phyloP scores from a whole-genome alignment of 92 coral and sea anemone genomes.

The Blastomussa wellsi region DNA sequence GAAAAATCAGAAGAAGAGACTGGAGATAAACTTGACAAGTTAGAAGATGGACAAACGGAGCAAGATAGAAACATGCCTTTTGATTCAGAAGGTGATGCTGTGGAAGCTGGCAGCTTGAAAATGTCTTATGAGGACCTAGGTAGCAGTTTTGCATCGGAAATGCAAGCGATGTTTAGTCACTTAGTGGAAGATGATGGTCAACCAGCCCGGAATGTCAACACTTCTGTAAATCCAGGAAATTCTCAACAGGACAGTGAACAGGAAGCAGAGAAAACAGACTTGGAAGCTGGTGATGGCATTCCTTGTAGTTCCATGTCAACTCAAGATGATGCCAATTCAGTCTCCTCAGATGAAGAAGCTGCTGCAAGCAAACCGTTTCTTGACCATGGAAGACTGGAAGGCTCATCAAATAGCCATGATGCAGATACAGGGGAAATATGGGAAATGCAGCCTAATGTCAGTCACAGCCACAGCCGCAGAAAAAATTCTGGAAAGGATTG shows the following conservation, averaged over 20 bases:
- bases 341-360: background rate
- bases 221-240: conserved; percentile 2
- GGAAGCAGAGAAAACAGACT: background rate
- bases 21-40: background rate
- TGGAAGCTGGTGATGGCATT: background rate
- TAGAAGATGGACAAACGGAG: background rate
- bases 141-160: conserved; percentile 79
- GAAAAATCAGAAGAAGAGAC: background rate
- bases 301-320: background rate
- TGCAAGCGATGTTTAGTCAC: conserved; percentile 71
- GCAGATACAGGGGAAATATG: background rate
- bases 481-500: conserved; percentile 2
- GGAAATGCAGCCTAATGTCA: conserved; percentile 13
- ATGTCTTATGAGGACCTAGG: conserved; percentile 68
- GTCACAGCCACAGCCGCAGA: background rate
- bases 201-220: conserved; percentile 11
- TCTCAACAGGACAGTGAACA: conserved; percentile 16
- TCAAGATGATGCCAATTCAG: conserved; percentile 3
- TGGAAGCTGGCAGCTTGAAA: conserved; percentile 57
- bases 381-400: background rate
- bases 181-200: conserved; percentile 30
- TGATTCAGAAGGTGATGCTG: conserved; percentile 58
- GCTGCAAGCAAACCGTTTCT: background rate
- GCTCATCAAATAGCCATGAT: background rate
- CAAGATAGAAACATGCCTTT: background rate